A percentile compares a stretch with the other conserved stretches of the same genome.
Conservation (phyloP, 2,797 vertebrate genomes). For the Pangasius larnaudii region DNA sequence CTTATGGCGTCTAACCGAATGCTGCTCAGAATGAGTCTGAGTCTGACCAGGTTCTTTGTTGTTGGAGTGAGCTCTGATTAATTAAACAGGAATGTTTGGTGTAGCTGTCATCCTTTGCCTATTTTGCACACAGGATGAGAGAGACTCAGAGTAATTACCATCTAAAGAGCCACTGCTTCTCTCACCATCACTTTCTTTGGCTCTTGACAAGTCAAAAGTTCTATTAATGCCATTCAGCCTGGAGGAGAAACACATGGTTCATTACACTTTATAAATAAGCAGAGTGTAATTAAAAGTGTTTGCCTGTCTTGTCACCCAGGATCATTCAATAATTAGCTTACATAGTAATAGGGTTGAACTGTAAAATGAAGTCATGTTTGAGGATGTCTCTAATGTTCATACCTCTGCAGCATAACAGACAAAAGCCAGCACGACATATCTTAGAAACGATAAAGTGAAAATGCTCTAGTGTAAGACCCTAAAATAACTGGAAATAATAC, state of each 20-base stretch:
- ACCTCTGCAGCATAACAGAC: not conserved
- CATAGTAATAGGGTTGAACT: slow-evolving; percentile 17
- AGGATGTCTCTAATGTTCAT: not conserved
- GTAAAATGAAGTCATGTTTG: slow-evolving; percentile 27
- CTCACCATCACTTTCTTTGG: slow-evolving; percentile 40
- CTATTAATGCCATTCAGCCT: slow-evolving; percentile 48
- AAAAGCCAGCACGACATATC: not conserved
- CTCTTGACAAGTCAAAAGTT: slow-evolving; percentile 42
- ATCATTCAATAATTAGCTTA: slow-evolving; percentile 42
- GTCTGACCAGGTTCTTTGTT: slow-evolving; percentile 36
- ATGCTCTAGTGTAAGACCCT: not conserved
- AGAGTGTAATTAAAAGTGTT: slow-evolving; percentile 42
- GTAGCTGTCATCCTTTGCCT: slow-evolving; percentile 60
- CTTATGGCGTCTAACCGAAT: slow-evolving; percentile 24
- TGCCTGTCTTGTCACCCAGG: slow-evolving; percentile 51
- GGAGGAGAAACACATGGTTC: slow-evolving; percentile 37
- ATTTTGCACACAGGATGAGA: slow-evolving; percentile 48
- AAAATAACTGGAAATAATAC: not conserved
- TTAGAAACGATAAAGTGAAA: not conserved
- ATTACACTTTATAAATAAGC: slow-evolving; percentile 50
- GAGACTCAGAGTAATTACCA: slow-evolving; percentile 62
- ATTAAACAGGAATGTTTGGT: slow-evolving; percentile 67
- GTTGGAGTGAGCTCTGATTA: slow-evolving; percentile 56
- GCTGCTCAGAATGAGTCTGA: slow-evolving; percentile 30
- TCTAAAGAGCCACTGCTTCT: slow-evolving; percentile 50